These are phyloP conservation scores for Diphyllodes magnificus DNA, from an alignment of 2,113 vertebrate species.

Conservation along the genomic window DNA sequence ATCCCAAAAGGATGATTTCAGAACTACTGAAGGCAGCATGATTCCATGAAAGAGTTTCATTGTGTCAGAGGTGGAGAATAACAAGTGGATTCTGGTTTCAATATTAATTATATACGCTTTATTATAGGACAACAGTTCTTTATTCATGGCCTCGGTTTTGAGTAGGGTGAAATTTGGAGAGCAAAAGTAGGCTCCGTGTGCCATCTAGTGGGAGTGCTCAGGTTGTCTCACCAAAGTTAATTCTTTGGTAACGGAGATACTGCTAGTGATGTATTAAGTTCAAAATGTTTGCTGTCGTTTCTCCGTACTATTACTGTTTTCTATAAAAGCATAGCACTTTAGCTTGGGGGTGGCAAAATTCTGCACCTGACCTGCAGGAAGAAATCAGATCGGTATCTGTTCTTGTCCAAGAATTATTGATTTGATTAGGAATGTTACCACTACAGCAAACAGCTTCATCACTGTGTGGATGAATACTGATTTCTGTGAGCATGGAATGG, in stretches of 20 bases:
- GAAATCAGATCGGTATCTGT: background rate
- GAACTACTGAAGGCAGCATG: background rate
- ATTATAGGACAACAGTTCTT: background rate
- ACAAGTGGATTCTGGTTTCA: background rate
- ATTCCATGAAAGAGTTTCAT: background rate
- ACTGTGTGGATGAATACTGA: background rate
- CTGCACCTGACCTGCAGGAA: background rate
- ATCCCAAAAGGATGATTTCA: background rate
- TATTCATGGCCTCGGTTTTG: background rate
- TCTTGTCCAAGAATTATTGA: background rate
- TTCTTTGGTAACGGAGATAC: background rate
- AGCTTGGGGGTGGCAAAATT: background rate
- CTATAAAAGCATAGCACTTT: background rate
- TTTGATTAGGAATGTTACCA: background rate
- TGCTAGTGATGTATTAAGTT: background rate
- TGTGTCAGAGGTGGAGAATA: background rate
- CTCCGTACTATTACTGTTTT: background rate
- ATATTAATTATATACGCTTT: background rate
- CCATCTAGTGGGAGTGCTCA: slow-evolving; percentile 72
- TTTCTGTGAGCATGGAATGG: background rate
- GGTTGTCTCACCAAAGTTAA: background rate
- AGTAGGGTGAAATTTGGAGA: background rate
- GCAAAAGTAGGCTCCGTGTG: slow-evolving; percentile 1
- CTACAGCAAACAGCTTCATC: background rate
- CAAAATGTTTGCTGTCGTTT: background rate